phyloP scores from a whole-genome alignment of 2,888 invertebrate genomes.

The Teinopalpus imperialis region DNA sequence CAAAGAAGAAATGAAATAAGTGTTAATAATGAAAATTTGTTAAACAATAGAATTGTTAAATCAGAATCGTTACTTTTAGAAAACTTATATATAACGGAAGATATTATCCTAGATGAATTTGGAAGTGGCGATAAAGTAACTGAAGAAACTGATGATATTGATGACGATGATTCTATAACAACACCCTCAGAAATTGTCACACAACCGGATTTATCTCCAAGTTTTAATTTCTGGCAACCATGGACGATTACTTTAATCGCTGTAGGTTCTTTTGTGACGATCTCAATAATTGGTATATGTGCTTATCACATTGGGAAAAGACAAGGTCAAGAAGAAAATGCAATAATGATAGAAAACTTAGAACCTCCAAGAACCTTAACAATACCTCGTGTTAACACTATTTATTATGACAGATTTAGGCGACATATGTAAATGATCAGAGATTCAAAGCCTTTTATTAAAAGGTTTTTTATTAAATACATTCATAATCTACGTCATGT shows the following conservation, averaged over 20 bases:
- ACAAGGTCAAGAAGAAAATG: conserved; percentile 17
- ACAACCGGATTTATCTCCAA: not conserved
- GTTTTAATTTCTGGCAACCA: conserved; percentile 34
- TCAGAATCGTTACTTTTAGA: conserved; percentile 10
- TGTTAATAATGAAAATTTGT: not conserved
- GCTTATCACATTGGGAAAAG: conserved; percentile 41
- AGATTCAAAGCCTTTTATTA: too few species aligned
- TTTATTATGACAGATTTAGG: too few species aligned
- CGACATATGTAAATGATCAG: too few species aligned
- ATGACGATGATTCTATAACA: not conserved
- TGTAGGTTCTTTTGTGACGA: conserved; percentile 30
- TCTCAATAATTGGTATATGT: conserved; percentile 33
- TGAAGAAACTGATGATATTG: conserved; percentile 8
- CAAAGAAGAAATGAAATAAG: too few species aligned
- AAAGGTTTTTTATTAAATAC: too few species aligned
- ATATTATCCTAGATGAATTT: conserved; percentile 17
- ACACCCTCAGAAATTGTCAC: not conserved
- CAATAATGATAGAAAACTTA: conserved; percentile 27
- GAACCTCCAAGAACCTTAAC: conserved; percentile 35
- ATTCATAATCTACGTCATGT: too few species aligned
- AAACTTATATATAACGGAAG: conserved; percentile 4
- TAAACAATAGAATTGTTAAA: not conserved
- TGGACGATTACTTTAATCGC: conserved; percentile 39
- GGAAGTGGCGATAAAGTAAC: not conserved
- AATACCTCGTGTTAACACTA: conserved; percentile 29